Evolutionary conservation across 2,113 vertebrate genomes (phyloP), one percentile per base, ranked within the genome.

Genomic region (Mola mola): DNA sequence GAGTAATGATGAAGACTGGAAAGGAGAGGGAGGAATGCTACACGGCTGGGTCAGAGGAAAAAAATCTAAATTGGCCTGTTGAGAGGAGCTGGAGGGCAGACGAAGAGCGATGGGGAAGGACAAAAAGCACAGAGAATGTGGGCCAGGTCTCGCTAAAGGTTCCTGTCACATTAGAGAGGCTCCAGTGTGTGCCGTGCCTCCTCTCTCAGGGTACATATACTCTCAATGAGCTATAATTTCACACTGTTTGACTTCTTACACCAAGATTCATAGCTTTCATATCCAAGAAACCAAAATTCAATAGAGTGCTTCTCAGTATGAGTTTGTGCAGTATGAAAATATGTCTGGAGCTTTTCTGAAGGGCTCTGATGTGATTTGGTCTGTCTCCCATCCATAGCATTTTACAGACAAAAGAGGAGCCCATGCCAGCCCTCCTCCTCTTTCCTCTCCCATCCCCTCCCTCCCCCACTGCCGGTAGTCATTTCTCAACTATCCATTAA

Each of bases 401-500:
- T 82, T 76, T 62, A 69, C 72, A 62, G 69, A 80, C 76, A 83
- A 87, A 80, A 82, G 82, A 81, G 56, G 48, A 59, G 61, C 70
- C 52, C 57, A 57, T 17, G 9, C 42, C 44, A 56, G 20, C 44
- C 38, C 20, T 42, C 65, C 41, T 59, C 34, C 51, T 22, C 38
- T 26, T 17, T 20, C 57, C 16, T 34, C 37, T 43, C 25, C 31
- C 21, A 21, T 46, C 25, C 19, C 10, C 53, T 28, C 37, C 15
- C 28, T 51, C 49, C 41, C 61, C 26, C 28, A 4, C 51, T 61
- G 55, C 78, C 59, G 19, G 29, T 49, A 75, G 83, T 69, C 72
- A 79, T 81, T 78, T 85, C 79, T 79, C 75, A 78, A 52, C 75
- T 47, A 70, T 82, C 82, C 83, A 88, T 87, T 88, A 90, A 74